These are phyloP conservation scores for Glaucopsyche alexis DNA, from an alignment of 2,888 invertebrate species.

Conservation along the genomic window DNA sequence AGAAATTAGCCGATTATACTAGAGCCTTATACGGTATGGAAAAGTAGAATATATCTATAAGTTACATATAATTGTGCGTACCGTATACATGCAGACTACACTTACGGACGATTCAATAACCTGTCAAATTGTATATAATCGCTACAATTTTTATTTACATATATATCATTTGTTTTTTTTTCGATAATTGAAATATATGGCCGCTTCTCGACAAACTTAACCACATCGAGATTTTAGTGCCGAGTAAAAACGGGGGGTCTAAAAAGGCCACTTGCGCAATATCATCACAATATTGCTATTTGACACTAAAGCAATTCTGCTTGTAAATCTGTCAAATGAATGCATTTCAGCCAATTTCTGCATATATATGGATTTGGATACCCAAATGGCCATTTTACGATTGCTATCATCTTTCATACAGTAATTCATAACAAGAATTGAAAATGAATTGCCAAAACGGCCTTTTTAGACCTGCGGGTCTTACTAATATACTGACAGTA, in stretches of 20 bases:
- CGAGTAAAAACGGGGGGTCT: background rate
- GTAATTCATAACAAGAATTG: too few relatives aligned
- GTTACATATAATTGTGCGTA: constrained; percentile 6
- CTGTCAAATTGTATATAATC: constrained; percentile 4
- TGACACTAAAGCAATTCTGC: too few relatives aligned
- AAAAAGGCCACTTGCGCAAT: too few relatives aligned
- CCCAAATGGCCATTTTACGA: too few relatives aligned
- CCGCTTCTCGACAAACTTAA: background rate
- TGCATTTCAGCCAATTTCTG: too few relatives aligned
- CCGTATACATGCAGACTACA: constrained; percentile 5
- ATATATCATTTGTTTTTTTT: background rate
- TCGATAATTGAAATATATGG: background rate
- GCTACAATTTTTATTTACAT: too few relatives aligned
- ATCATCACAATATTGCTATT: too few relatives aligned
- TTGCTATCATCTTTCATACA: too few relatives aligned
- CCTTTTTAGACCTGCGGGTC: too few relatives aligned
- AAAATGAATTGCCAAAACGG: too few relatives aligned
- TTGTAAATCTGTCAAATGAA: too few relatives aligned
- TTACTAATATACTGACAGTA: constrained; percentile 1
- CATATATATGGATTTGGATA: too few relatives aligned
- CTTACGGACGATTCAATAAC: constrained; percentile 6
- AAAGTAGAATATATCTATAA: constrained; percentile 8
- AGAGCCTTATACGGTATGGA: background rate
- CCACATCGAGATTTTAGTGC: background rate
- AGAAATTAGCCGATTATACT: background rate